Base-by-base conservation (phyloP, 2,888 invertebrate genomes). In the Bugula neritina region DNA sequence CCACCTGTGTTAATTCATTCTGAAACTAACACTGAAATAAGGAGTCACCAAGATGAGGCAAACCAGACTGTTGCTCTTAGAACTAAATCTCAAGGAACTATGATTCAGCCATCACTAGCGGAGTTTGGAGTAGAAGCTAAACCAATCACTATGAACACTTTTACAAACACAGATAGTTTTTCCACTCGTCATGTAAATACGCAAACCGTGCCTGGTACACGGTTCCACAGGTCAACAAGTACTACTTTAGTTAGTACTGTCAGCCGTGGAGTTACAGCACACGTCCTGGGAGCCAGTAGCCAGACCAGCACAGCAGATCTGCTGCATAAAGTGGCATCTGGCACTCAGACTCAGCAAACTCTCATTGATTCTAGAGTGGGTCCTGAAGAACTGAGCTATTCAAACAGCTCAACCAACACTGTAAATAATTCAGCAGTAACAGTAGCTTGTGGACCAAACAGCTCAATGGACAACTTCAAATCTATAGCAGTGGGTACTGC, bases 251-350 rank as follows among this genome's bases (percentile, higher is more conserved):
- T 34, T 31, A 2, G 3, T 5, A 31, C 5, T 21, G 31, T 31
- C 5, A 31, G n/a, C 31, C 27, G 17, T 31, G 63, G 63, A 31
- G 63, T 63, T 3, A 31, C 31, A 13, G 31, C 63, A 13, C 34
- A 63, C 10, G n/a, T 63, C 13, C 2, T 31, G 27, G 63, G 63
- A 27, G 63, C 31, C 10, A 25, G 27, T 63, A 63, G 31, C 31
- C 63, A 63, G 34, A 63, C 63, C 10, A 63, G 63, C 31, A 63
- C 63, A 21, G 17, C 29, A 13, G 63, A 63, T n/a, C 31, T 63
- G n/a, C 5, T 63, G 10, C 63, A 63, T 25, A 13, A 13, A 13
- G 3, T 25, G 27, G 63, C 10, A 2, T 2, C 34, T 29, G n/a
- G 5, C 13, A 63, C 34, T 27, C 63, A 63, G n/a, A 63, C 63